Conservation (phyloP, 2,888 invertebrate genomes). For the Drosophila rellima region DNA sequence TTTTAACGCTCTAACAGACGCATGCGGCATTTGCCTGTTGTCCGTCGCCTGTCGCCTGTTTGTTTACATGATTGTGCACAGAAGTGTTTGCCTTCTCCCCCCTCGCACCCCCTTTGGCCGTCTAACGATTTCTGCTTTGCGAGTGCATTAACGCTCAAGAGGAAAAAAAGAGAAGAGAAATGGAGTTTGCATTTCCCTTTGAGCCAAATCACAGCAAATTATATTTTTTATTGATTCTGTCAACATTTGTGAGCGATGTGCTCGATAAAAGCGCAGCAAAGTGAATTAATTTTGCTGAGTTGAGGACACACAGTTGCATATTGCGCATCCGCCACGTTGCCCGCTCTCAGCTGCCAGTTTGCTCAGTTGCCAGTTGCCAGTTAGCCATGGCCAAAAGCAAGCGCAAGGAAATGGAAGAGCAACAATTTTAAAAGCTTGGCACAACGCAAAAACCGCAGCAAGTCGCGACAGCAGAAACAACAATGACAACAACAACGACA, state of each 20-base stretch:
- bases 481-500: conserved; percentile 39
- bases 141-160: conserved; percentile 57
- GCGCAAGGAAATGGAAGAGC: conserved; percentile 4
- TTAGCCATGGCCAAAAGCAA: conserved; percentile 24
- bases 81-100: conserved; percentile 58
- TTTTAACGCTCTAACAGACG: conserved; percentile 61
- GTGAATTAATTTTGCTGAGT: conserved; percentile 72
- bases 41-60: conserved; percentile 49
- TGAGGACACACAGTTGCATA: conserved; percentile 41
- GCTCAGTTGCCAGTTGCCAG: background rate
- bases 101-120: background rate
- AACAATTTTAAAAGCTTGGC: conserved; percentile 42
- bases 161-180: background rate
- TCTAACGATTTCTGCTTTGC: conserved; percentile 13
- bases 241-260: conserved; percentile 78
- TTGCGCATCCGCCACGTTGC: conserved; percentile 56
- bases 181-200: conserved; percentile 57
- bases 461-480: conserved; percentile 67
- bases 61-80: conserved; percentile 78
- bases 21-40: conserved; percentile 63
- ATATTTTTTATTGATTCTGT: conserved; percentile 74
- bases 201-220: conserved; percentile 78
- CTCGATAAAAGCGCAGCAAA: conserved; percentile 66
- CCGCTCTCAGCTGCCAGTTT: background rate
- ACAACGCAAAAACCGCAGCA: conserved; percentile 65